These are phyloP conservation scores for Ameiurus melas DNA, from an alignment of 2,113 vertebrate genomes.

Conservation along the genomic window DNA sequence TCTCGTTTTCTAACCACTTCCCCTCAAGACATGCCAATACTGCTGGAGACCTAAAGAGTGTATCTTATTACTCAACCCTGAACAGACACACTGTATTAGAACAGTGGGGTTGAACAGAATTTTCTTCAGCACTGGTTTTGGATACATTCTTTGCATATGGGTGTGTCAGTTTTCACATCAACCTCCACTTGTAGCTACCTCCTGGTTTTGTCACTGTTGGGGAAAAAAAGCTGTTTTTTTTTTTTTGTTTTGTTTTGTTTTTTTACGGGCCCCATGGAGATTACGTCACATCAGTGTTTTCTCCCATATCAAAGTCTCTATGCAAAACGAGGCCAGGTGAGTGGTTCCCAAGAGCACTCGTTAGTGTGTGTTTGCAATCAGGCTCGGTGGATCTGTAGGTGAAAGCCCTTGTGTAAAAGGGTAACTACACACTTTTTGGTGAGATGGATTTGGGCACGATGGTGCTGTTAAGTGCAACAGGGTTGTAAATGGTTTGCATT, in stretches of 20 bases:
- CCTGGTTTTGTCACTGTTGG: not conserved
- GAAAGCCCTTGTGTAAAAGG: not conserved
- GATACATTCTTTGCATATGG: conserved; percentile 8
- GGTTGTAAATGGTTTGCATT: not conserved
- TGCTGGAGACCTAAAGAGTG: not conserved
- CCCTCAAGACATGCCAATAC: not conserved
- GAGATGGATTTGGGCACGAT: not conserved
- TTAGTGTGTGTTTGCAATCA: conserved; percentile 15
- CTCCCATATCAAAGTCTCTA: not conserved
- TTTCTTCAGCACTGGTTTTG: not conserved
- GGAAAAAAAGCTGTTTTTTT: not conserved
- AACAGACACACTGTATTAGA: not conserved
- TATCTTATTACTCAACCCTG: not conserved
- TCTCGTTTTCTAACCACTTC: not conserved
- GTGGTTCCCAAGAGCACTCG: conserved; percentile 26
- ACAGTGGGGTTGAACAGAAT: not conserved
- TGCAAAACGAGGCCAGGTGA: conserved; percentile 8
- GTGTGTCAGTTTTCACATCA: not conserved
- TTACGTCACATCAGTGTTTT: not conserved
- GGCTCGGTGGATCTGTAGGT: conserved; percentile 10
- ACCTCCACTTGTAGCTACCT: not conserved
- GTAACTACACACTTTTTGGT: not conserved
- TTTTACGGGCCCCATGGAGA: not conserved
- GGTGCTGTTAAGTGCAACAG: not conserved
- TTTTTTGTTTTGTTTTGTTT: no score